Evolutionary conservation across 1,140 invertebrate species (phyloP), one percentile per base, ranked within the genome.

Genomic region (Formica selysi): DNA sequence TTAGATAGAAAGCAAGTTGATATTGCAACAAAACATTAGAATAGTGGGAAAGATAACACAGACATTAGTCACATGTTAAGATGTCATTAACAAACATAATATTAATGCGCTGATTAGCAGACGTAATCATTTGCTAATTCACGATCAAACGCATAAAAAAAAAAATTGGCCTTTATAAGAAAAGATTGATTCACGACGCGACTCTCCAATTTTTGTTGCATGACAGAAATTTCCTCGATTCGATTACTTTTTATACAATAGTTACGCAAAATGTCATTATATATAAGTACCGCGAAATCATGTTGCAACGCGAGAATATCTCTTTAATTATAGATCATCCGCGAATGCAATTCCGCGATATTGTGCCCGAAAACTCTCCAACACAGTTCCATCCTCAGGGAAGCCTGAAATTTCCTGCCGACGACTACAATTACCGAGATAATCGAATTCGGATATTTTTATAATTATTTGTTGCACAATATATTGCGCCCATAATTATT

Each of bases 371-470:
- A 62, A 83, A 19, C 2, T 22, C 68, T 83, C 11, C 4, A 59
- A 83, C 54, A 36, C 51, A 13, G 73, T 32, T 61, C 71, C 36
- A 61, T 83, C 11, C 29, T 73, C 29, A 29, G 13, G 16, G 7
- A 62, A 83, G n/a, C 38, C 19, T 11, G 16, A 71, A 29, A 59
- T 81, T 81, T 19, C 19, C 32, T 32, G 29, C 5, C 13, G n/a
- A 59, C 22, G 19, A 73, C 54, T 83, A 7, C 48, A 83, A 83
- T 83, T 74, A 74, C 41, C n/a, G 68, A 83, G 68, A 83, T 61
- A 83, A 83, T 83, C 51, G 68, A 83, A 70, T 80, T 80, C 13
- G 29, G 16, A 83, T 8, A 73, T 38, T 74, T 73, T 81, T 73
- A 44, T 74, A 48, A 48, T 57, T 44, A 48, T 68, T 73, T 51